Percentiles rank a stretch among this genome's conserved stretches.
phyloP scores from a whole-genome alignment of 2,797 vertebrate species.

The Danio albolineatus region DNA sequence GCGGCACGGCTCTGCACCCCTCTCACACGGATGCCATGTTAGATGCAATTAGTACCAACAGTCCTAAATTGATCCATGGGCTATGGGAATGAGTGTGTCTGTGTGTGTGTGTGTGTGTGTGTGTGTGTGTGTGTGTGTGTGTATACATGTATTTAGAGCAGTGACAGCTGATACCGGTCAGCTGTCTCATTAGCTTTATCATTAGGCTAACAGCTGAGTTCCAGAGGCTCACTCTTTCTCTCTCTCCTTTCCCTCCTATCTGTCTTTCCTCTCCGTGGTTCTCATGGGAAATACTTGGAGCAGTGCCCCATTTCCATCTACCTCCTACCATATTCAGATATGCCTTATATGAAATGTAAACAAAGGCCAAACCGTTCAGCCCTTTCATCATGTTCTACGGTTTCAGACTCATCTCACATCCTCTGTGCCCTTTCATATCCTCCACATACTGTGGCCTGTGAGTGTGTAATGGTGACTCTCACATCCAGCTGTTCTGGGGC shows the following conservation, averaged over 20 bases:
- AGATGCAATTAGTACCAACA: slow-evolving; percentile 43
- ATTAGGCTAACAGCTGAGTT: slow-evolving; percentile 80
- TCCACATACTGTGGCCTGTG: slow-evolving; percentile 8
- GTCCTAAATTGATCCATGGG: slow-evolving; percentile 25
- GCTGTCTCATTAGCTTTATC: slow-evolving; percentile 84
- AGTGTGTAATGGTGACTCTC: slow-evolving; percentile 15
- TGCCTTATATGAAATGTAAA: slow-evolving; percentile 26
- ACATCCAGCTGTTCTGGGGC: slow-evolving; percentile 44
- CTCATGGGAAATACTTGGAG: slow-evolving; percentile 37
- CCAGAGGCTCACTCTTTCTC: slow-evolving; percentile 60
- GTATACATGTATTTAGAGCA: slow-evolving; percentile 35
- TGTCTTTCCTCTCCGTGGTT: slow-evolving; percentile 23
- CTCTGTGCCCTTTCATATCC: slow-evolving; percentile 19
- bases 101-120: slow-evolving; percentile 42
- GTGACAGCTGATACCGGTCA: slow-evolving; percentile 65
- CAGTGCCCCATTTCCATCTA: slow-evolving; percentile 37
- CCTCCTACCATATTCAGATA: slow-evolving; percentile 33
- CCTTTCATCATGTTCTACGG: slow-evolving; percentile 37
- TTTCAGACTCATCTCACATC: slow-evolving; percentile 26
- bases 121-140: slow-evolving; percentile 44
- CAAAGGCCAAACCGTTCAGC: slow-evolving; percentile 20
- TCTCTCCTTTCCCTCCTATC: slow-evolving; percentile 7
- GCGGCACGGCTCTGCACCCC: background rate
- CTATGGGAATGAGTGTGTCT: slow-evolving; percentile 36
- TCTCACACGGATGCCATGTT: background rate